A percentile compares a stretch with the other conserved stretches of the same genome.
phyloP scores from a whole-genome alignment of 2,797 vertebrate genomes.

The Danio choprae region DNA sequence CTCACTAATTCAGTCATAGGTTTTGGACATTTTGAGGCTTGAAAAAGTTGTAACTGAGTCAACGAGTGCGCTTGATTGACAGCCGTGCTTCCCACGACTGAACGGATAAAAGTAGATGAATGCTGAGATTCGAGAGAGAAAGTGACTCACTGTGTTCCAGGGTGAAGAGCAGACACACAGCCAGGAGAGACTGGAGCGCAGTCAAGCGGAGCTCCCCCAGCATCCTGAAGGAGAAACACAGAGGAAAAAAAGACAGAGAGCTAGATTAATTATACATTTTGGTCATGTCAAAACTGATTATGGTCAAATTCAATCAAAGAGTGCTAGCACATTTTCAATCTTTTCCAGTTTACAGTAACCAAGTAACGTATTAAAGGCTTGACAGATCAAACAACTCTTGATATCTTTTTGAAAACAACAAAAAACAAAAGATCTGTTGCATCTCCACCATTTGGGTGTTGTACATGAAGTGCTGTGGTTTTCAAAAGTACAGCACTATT shows the following conservation, averaged over 20 bases:
- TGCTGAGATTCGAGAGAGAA: slow-evolving; percentile 29
- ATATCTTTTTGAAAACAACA: background rate
- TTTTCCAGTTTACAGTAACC: background rate
- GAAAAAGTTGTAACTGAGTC: slow-evolving; percentile 1
- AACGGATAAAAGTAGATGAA: slow-evolving; percentile 25
- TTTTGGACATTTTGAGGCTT: background rate
- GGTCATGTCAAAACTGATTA: slow-evolving; percentile 8
- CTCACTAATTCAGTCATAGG: too few species aligned
- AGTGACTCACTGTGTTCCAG: slow-evolving; percentile 74
- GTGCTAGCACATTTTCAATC: background rate
- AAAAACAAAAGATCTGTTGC: background rate
- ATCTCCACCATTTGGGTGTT: background rate
- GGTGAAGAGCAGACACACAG: slow-evolving; percentile 73
- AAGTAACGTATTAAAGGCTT: background rate
- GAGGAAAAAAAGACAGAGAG: slow-evolving; percentile 26
- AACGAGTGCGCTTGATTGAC: slow-evolving; percentile 1
- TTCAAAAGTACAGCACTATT: background rate
- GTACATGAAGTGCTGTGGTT: background rate
- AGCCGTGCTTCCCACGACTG: slow-evolving; percentile 41
- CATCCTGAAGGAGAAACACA: slow-evolving; percentile 71
- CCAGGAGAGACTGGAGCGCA: slow-evolving; percentile 74
- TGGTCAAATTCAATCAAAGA: background rate
- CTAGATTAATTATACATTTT: slow-evolving; percentile 11
- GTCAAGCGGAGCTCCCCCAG: slow-evolving; percentile 60
- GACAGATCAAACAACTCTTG: background rate